Base-by-base conservation (phyloP, 2,888 invertebrate species). In the Athalia circularis region DNA sequence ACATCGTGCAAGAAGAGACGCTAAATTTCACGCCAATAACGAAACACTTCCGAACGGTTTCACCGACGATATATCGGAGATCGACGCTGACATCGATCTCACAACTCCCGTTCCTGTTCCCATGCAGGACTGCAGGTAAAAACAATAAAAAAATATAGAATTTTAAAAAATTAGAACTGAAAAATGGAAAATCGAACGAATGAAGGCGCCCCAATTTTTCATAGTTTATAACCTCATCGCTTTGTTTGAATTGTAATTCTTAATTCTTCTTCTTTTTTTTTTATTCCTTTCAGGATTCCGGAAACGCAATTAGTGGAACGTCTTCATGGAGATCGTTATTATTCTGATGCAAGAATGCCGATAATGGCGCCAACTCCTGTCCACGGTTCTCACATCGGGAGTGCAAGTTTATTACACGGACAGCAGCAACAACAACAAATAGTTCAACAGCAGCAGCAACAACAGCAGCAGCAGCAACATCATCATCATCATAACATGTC, bases 1-100 rank as follows among this genome's bases (percentile, higher is more conserved):
- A 79, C 93, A 94, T 84, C 92, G 93, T 70, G 91, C 92, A 48
- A 92, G 93, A 81, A 92, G 93, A 80, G 94, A 92, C 43, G 91
- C 94, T 43, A 95, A 95, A 90, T 95, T 95, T 80, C 93, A 93
- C 82, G 93, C 95, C 72, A 94, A 95, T 81, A 95, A 95, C 80
- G 95, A 95, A 65, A 93, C 95, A 83, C 92, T 96, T 79, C 95
- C 96, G 11, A 95, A 95, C 88, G 96, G 96, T 79, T 96, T 96
- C 91, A 94, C 94, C 84, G 96, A 96, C 91, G 96, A 96, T 90
- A 95, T 96, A 91, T 96, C 96, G 84, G 96, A 97, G 91, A 94
- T 95, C 62, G 95, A 96, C 90, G 95, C 94, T 65, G 95, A 95
- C 85, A 95, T 95, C 79, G 95, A 95, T 88, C 93, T 95, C 82